Evolutionary conservation across 2,888 invertebrate species (phyloP).

Genomic region (Brassicogethes aeneus): DNA sequence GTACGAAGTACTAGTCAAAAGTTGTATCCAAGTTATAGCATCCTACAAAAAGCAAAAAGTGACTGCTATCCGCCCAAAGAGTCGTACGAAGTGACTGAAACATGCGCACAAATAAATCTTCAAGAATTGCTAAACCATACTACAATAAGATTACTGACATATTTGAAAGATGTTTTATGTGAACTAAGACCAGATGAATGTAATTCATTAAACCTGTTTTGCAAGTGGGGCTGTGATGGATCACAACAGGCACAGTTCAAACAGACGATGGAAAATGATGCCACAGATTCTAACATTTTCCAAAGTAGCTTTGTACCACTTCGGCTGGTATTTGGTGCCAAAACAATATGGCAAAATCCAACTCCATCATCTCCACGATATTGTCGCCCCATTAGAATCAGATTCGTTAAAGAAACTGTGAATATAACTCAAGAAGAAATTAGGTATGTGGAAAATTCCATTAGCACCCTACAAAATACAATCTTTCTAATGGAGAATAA

Average conservation of each 20-base stretch:
- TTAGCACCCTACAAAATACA: neutral
- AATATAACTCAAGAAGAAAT: conserved; percentile 12
- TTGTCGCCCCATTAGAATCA: conserved; percentile 12
- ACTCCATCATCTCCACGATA: conserved; percentile 16
- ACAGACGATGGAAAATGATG: conserved; percentile 13
- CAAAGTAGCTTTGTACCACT: conserved; percentile 15
- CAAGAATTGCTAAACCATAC: too few relatives aligned
- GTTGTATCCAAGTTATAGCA: too few relatives aligned
- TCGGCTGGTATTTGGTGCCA: conserved; percentile 5
- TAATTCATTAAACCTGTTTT: too few relatives aligned
- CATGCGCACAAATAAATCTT: too few relatives aligned
- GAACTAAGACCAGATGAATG: too few relatives aligned
- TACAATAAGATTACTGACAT: too few relatives aligned
- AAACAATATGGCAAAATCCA: conserved; percentile 19
- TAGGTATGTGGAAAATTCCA: conserved; percentile 9
- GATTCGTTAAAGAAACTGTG: neutral
- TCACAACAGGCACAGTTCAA: conserved; percentile 17
- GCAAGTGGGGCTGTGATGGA: conserved; percentile 25
- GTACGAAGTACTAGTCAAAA: too few relatives aligned
- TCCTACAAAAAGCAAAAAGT: too few relatives aligned
- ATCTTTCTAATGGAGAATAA: neutral
- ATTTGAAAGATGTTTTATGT: too few relatives aligned
- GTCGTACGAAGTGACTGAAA: too few relatives aligned
- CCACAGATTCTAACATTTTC: conserved; percentile 21
- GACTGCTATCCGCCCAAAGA: too few relatives aligned